These are phyloP conservation scores for Zelostemma sp. DNA, from an alignment of 1,140 invertebrate species.

Conservation along the genomic window DNA sequence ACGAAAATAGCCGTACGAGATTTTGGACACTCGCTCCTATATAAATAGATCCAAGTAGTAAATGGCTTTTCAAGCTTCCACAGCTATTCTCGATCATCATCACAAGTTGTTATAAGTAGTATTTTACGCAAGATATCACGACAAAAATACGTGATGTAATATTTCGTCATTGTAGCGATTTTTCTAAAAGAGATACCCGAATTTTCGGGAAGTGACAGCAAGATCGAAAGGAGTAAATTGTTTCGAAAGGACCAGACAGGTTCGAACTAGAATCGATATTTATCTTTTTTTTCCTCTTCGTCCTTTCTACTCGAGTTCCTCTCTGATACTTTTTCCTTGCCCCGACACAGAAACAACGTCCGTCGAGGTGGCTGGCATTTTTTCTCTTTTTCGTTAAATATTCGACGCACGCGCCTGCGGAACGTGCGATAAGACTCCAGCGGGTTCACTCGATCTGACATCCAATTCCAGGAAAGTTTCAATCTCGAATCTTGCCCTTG, in stretches of 20 bases:
- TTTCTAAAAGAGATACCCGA: background rate
- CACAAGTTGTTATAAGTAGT: background rate
- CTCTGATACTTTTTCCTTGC: constrained; percentile 12
- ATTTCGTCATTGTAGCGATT: background rate
- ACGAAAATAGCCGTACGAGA: background rate
- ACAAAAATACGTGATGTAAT: background rate
- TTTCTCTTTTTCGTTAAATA: constrained; percentile 54
- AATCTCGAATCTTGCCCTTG: constrained; percentile 53
- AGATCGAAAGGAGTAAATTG: constrained; percentile 7
- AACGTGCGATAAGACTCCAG: constrained; percentile 58
- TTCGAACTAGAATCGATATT: constrained; percentile 3
- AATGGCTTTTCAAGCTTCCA: background rate
- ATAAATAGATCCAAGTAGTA: constrained; percentile 2
- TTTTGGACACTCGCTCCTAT: background rate
- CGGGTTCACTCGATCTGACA: constrained; percentile 58
- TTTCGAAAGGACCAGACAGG: constrained; percentile 1
- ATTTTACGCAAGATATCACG: background rate
- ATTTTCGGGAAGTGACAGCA: background rate
- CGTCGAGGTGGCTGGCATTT: constrained; percentile 34
- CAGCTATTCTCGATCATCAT: constrained; percentile 1
- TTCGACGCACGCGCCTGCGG: constrained; percentile 57
- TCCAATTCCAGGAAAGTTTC: constrained; percentile 64
- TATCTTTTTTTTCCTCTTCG: constrained; percentile 10
- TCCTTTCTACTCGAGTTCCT: constrained; percentile 1
- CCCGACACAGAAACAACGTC: constrained; percentile 15